Evolutionary conservation across 2,888 invertebrate genomes (phyloP), one percentile per base, ranked within the genome.

Genomic region (Troglohyphantes excavatus): DNA sequence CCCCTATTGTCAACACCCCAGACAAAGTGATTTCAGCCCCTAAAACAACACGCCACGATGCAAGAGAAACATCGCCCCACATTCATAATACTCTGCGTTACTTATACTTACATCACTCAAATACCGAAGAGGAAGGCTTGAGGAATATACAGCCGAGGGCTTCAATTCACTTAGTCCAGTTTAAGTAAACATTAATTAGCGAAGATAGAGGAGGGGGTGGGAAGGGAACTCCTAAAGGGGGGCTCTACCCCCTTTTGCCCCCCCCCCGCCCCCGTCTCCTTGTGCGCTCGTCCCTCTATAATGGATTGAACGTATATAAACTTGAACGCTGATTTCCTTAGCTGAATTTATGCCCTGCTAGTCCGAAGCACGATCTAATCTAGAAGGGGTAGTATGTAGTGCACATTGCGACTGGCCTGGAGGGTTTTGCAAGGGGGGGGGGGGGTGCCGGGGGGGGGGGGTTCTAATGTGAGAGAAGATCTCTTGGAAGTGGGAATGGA

Each of bases 141-240:
- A 33, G 81, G 68, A 67, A 81, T 53, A 81, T 63, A 68, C 61
- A 53, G 83, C 88, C 88, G 13, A 1, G 59, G 68, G 88, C 79
- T 73, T 63, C 88, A 88, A 89, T 89, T 82, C 88, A 83, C 88
- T 89, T 89, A 89, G 88, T 73, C 73, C 65, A 68, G 53, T 89
- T 89, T 89, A 89, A 89, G 88, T 76, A 89, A 89, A 89, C 88
- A 89, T 89, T 89, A 89, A 89, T 89, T 89, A 89, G 82, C 65
- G 70, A 68, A 86, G 85, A 86, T 86, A 53, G 33, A 53, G 29
- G 75, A 21, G 68, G 68, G 23, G 19, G 26, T n/a, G 21, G 61
- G 23, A 17, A 3, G 61, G n/a, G n/a, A 59, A 33, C 53, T 81
- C 29, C 23, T 23, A 33, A 65, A 39, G 29, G 19, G n/a, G 21